A percentile compares a stretch with the other conserved stretches of the same genome.
Conservation (phyloP, 2,888 invertebrate genomes). For the Lepidocyrtoides sp. region DNA sequence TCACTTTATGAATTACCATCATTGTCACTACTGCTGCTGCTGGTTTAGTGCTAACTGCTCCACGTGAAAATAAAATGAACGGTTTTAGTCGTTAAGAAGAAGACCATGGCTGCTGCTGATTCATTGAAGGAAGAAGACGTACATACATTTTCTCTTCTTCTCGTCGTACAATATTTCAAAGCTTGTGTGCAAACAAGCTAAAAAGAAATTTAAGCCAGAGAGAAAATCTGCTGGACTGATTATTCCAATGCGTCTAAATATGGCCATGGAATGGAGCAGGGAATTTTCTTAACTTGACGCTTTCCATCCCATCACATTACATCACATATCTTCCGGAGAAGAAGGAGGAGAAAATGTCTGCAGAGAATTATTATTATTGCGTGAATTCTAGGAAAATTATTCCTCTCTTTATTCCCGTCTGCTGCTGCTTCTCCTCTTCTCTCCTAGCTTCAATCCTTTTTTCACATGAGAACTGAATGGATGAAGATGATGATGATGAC, state of each 20-base stretch:
- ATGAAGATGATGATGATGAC: conserved; percentile 8
- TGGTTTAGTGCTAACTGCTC: background rate
- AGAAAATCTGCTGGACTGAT: too few relatives aligned
- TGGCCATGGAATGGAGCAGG: too few relatives aligned
- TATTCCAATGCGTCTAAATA: too few relatives aligned
- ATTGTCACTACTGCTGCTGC: background rate
- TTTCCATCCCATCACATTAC: conserved; percentile 58
- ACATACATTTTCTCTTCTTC: conserved; percentile 15
- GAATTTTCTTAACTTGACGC: conserved; percentile 56
- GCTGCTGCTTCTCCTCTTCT: background rate
- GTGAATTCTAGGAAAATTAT: conserved; percentile 50
- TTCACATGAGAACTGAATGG: too few relatives aligned
- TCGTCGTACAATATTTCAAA: background rate
- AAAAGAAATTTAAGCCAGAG: too few relatives aligned
- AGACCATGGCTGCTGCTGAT: conserved; percentile 57
- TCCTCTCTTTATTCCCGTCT: conserved; percentile 17
- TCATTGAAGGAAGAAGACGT: conserved; percentile 29
- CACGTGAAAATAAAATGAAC: conserved; percentile 26
- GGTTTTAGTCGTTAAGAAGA: conserved; percentile 62
- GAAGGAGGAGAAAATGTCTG: conserved; percentile 59
- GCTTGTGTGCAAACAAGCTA: too few relatives aligned
- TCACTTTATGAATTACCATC: conserved; percentile 5
- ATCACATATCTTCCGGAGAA: conserved; percentile 40
- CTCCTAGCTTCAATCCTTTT: too few relatives aligned
- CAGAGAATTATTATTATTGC: conserved; percentile 72